phyloP scores from a whole-genome alignment of 2,113 vertebrate genomes.

The Oxyruncus cristatus region DNA sequence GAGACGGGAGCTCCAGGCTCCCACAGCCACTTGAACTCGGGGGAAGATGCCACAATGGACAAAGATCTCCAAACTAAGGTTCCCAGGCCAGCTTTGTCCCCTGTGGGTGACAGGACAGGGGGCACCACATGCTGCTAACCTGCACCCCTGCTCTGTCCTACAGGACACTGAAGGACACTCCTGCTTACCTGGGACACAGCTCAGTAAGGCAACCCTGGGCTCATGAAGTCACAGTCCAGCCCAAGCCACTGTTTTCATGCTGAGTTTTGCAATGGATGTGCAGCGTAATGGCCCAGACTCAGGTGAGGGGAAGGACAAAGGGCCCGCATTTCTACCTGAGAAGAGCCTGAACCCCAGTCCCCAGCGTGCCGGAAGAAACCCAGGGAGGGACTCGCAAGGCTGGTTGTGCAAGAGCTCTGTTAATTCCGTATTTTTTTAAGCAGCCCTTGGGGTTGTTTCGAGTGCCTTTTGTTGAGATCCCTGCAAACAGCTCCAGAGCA shows the following conservation, averaged over 20 bases:
- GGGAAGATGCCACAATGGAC: not conserved
- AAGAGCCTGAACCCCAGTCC: not conserved
- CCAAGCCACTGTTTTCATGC: not conserved
- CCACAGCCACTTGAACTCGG: fast-evolving
- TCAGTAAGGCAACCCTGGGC: not conserved
- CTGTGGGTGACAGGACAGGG: fast-evolving
- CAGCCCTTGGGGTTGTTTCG: not conserved
- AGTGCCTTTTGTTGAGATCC: not conserved
- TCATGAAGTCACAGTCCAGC: not conserved
- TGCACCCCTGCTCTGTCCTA: not conserved
- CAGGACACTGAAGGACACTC: not conserved
- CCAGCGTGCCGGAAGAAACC: not conserved
- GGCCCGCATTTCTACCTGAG: not conserved
- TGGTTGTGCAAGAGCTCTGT: not conserved
- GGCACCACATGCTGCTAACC: fast-evolving
- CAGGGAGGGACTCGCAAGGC: not conserved
- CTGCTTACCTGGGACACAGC: fast-evolving
- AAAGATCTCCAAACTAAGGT: not conserved
- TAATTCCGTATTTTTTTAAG: not conserved
- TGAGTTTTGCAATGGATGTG: not conserved
- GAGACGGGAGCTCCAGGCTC: not conserved
- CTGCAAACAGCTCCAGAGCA: not conserved
- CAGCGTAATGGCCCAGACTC: not conserved
- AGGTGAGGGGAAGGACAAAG: not conserved
- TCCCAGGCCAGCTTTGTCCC: not conserved